A percentile compares a stretch with the other conserved stretches of the same genome.
Evolutionary conservation across 1,140 invertebrate species (phyloP).

Genomic region (Dinoponera quadriceps): DNA sequence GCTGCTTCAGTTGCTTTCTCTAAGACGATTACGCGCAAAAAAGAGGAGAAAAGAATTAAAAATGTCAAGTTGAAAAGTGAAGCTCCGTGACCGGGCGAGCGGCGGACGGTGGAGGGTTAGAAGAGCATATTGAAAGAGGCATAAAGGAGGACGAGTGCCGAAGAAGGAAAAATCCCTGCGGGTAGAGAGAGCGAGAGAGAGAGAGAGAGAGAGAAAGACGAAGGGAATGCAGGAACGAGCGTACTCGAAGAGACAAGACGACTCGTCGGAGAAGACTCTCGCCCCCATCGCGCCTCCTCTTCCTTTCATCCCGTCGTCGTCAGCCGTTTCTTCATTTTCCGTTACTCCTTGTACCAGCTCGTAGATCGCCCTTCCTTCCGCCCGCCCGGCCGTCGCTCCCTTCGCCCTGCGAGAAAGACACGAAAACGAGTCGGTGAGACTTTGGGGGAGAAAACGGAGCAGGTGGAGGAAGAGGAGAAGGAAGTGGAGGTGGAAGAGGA

Average conservation of each 20-base stretch:
- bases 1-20: slow-evolving; percentile 40
- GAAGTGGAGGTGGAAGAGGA: slow-evolving; percentile 22
- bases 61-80: slow-evolving; percentile 77
- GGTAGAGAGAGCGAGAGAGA: neutral
- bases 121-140: slow-evolving; percentile 76
- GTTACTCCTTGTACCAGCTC: slow-evolving; percentile 40
- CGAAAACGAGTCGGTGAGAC: slow-evolving; percentile 44
- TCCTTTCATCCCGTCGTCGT: slow-evolving; percentile 37
- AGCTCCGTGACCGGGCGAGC: slow-evolving; percentile 56
- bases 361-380: slow-evolving; percentile 37
- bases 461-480: slow-evolving; percentile 1
- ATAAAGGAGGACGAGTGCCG: slow-evolving; percentile 62
- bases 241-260: slow-evolving; percentile 65
- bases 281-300: neutral
- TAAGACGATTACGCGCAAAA: slow-evolving; percentile 77
- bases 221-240: slow-evolving; percentile 1
- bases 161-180: slow-evolving; percentile 55
- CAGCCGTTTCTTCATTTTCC: slow-evolving; percentile 49
- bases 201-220: neutral
- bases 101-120: slow-evolving; percentile 43
- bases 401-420: slow-evolving; percentile 4
- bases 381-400: neutral
- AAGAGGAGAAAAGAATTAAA: slow-evolving; percentile 71
- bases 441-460: slow-evolving; percentile 4
- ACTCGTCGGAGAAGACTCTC: slow-evolving; percentile 21